Conservation (phyloP, 1,140 invertebrate species). For the Penaeus indicus region DNA sequence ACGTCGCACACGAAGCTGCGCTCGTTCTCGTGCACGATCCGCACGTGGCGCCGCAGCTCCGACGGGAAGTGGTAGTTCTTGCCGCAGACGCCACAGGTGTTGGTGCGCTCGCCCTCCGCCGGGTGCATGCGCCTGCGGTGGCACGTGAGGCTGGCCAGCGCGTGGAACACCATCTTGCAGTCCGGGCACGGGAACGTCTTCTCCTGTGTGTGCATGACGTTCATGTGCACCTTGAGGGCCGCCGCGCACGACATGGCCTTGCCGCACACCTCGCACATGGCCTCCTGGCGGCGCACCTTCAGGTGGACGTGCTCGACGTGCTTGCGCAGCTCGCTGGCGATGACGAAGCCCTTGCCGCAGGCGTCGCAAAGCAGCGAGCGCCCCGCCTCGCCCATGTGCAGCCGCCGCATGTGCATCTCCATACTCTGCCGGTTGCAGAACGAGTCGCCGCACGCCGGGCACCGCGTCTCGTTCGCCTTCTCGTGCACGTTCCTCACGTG, state of each 20-base stretch:
- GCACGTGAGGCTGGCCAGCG: too few species aligned
- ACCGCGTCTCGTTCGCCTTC: too few species aligned
- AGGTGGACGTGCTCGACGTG: slow-evolving; percentile 34
- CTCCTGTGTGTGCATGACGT: slow-evolving; percentile 66
- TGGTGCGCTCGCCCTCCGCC: too few species aligned
- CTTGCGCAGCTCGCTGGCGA: background rate
- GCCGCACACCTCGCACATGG: slow-evolving; percentile 4
- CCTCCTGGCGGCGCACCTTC: too few species aligned
- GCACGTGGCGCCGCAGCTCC: slow-evolving; percentile 61
- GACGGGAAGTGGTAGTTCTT: slow-evolving; percentile 52
- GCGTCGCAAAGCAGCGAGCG: slow-evolving; percentile 9
- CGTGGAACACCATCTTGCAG: slow-evolving; percentile 39
- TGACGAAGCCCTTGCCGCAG: background rate
- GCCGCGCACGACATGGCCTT: slow-evolving; percentile 1
- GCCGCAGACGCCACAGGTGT: slow-evolving; percentile 38
- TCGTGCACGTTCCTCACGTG: too few species aligned
- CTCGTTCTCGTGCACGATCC: slow-evolving; percentile 56
- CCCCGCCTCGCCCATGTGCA: background rate
- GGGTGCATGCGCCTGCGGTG: background rate
- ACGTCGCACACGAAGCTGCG: slow-evolving; percentile 63
- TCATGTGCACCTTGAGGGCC: slow-evolving; percentile 44
- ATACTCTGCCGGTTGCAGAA: too few species aligned
- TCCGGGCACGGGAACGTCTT: slow-evolving; percentile 66
- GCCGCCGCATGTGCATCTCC: too few species aligned
- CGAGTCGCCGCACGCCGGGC: too few species aligned